Conservation (phyloP, 2,113 vertebrate species). For the cattle (Bos taurus) region ARS-UCD2.0 NC_037332.1:112800501-112801000, state of each 20-base stretch:
- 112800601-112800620: not conserved
- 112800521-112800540: not conserved
- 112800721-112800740: not conserved
- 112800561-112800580: not conserved
- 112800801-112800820: constrained; percentile 86
- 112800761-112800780: not conserved
- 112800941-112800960: not conserved
- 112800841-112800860: constrained; percentile 92
- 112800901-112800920: constrained; percentile 81
- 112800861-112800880: constrained; percentile 89
- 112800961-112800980: not conserved
- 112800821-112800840: constrained; percentile 81
- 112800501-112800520: not conserved
- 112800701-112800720: not conserved
- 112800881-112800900: constrained; percentile 84
- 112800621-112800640: not conserved
- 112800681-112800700: not conserved
- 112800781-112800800: constrained; percentile 86
- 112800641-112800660: not conserved
- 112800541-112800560: not conserved
- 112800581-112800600: not conserved
- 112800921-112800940: not conserved
- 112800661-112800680: not conserved
- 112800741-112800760: not conserved
- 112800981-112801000: not conserved